These are phyloP conservation scores for Pomacea canaliculata DNA, from an alignment of 2,888 invertebrate species.

Conservation along the genomic window DNA sequence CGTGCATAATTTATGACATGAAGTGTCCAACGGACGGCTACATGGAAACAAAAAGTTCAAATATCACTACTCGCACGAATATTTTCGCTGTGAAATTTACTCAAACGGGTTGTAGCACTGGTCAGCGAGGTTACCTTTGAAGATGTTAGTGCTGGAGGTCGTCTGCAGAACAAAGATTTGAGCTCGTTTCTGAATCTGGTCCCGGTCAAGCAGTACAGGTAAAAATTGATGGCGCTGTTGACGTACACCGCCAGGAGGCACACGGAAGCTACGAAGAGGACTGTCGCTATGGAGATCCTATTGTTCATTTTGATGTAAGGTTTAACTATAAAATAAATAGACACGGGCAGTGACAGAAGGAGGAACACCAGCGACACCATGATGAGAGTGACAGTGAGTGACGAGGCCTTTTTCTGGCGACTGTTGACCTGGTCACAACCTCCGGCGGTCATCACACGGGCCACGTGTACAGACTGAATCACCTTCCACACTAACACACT, in stretches of 20 bases:
- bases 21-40: no score
- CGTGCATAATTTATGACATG: no score
- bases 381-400: conserved; percentile 27
- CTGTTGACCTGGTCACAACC: conserved; percentile 3
- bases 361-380: conserved; percentile 26
- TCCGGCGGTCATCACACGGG: conserved; percentile 12
- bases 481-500: conserved; percentile 48
- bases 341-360: conserved; percentile 31
- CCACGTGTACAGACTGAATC: conserved; percentile 34
- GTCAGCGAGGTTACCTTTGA: no score
- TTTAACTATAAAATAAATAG: conserved; percentile 20
- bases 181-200: background rate
- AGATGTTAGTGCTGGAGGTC: no score
- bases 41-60: no score
- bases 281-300: background rate
- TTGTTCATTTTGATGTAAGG: background rate
- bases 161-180: no score
- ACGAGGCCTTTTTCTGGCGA: conserved; percentile 14
- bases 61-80: no score
- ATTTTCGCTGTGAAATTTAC: no score
- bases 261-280: conserved; percentile 11
- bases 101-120: no score
- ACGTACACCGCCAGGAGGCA: conserved; percentile 26
- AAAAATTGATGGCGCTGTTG: conserved; percentile 36
- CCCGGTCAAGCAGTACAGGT: conserved; percentile 32